Evolutionary conservation across 2,888 invertebrate species (phyloP), one percentile per base, ranked within the genome.

Genomic region (Seira sanloemensis): DNA sequence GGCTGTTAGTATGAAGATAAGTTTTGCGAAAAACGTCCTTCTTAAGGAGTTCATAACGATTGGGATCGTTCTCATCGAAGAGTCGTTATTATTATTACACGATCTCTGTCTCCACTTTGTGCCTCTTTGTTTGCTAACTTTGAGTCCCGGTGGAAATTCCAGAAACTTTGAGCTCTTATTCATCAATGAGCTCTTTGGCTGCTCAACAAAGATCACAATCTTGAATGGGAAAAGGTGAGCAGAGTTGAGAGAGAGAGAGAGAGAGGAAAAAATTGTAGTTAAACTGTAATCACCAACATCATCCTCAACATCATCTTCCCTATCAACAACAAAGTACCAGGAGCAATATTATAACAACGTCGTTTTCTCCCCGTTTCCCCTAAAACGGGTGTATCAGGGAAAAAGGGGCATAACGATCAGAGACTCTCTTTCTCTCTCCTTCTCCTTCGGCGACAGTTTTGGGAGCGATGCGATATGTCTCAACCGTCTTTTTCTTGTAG

Each of bases 141-240:
- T 37, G n/a, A 7, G 37, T 37, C 37, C 37, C 37, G 4, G 12
- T 37, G 37, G 37, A 37, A 37, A 37, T 37, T 37, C 12, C 37
- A 46, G n/a, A 75, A 75, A 26, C 12, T 37, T 37, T 37, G 37
- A 4, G 5, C 37, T 78, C 83, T 83, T 83, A 78, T 73, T 83
- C 83, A 84, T 84, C 84, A 78, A 78, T 78, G 74, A 68, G 83
- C 68, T 77, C 67, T 77, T 21, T 23, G 9, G 24, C 2, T 54
- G 12, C 73, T 24, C 54, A 12, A 24, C 62, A 62, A 62, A n/a
- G 18, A 62, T 62, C n/a, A 62, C 37, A 37, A 37, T 12, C 37
- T 12, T 37, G 5, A 37, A 12, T 37, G 37, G n/a, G 5, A 37
- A 12, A 37, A 37, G 37, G 37, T 37, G 37, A 37, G 37, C 12